Evolutionary conservation across 2,888 invertebrate species (phyloP).

Genomic region (Thalpophila matura): DNA sequence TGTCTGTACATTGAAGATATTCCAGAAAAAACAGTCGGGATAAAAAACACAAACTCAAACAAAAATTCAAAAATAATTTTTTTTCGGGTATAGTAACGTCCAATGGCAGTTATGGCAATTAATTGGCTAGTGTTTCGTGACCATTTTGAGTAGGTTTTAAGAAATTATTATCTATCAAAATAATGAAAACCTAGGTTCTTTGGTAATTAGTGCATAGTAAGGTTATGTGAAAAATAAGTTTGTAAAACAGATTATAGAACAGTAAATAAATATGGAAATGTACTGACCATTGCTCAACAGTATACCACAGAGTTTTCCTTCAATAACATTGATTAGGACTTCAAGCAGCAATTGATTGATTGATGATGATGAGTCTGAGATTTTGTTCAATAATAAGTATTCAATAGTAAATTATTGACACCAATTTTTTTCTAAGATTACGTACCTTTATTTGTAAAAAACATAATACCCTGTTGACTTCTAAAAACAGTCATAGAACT

Average conservation of each 20-base stretch:
- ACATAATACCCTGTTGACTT: conserved; percentile 42
- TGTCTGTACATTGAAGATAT: too few species aligned
- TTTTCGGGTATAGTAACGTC: too few species aligned
- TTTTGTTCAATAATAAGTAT: conserved; percentile 39
- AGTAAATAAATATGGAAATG: conserved; percentile 8
- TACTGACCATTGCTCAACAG: background rate
- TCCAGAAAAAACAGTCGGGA: too few species aligned
- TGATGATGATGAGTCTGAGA: background rate
- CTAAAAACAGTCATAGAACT: conserved; percentile 4
- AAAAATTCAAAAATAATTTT: too few species aligned
- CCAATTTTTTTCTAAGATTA: conserved; percentile 3
- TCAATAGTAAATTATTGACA: conserved; percentile 12
- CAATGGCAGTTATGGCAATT: too few species aligned
- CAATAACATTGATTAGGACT: conserved; percentile 11
- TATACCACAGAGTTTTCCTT: conserved; percentile 24
- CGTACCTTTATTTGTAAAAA: conserved; percentile 36
- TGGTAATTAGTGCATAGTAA: background rate
- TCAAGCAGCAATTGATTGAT: conserved; percentile 26
- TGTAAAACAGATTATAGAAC: conserved; percentile 8
- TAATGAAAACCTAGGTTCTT: background rate
- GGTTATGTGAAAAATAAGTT: conserved; percentile 27
- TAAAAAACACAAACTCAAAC: too few species aligned
- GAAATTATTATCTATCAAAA: background rate
- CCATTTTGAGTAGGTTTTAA: background rate
- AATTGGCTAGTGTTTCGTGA: background rate